Base-by-base conservation (phyloP, 2,113 vertebrate species). In the Chiloscyllium plagiosum region DNA sequence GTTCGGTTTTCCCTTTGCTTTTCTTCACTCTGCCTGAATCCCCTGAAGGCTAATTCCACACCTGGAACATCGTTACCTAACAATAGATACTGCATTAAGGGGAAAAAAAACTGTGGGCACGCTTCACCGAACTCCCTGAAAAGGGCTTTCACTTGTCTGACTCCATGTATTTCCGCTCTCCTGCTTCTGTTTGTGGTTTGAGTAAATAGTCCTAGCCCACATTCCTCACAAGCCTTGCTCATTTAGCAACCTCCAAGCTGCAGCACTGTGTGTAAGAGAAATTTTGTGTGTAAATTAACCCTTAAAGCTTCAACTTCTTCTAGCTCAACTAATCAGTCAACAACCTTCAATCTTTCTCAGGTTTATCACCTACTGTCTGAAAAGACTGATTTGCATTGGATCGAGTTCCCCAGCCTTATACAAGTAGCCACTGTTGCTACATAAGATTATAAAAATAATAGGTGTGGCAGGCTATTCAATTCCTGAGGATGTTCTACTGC, bases 121-220 rank as follows among this genome's bases (percentile, higher is more conserved):
- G 89, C 89, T 93, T 93, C 89, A 93, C 89, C 15, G 61, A 93
- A n/a, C 56, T 93, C 56, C 15, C 89, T 93, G 61, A 93, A 93
- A 93, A 68, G 89, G 89, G 61, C 89, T 93, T 93, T 93, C 89
- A 93, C 89, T 66, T 68, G 89, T 42, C 89, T 93, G 89, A 66
- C 89, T 93, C 89, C 56, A 61, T 65, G 87, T 92, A 92, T 61
- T 92, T 92, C 87, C 87, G 87, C 87, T 66, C 89, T 68, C 89
- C 89, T 93, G 87, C 89, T 93, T 66, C 61, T 93, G 89, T 93
- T 65, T 93, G 89, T 93, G 89, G 61, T 93, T 93, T 66, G 89
- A 66, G 89, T 93, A 93, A 93, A 93, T 93, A 93, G 61, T 66
- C 29, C 89, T 20, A 93, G 61, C 37, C 65, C 66, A 68, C 89